Conservation (phyloP, 2,888 invertebrate genomes). For the Latheticus oryzae region DNA sequence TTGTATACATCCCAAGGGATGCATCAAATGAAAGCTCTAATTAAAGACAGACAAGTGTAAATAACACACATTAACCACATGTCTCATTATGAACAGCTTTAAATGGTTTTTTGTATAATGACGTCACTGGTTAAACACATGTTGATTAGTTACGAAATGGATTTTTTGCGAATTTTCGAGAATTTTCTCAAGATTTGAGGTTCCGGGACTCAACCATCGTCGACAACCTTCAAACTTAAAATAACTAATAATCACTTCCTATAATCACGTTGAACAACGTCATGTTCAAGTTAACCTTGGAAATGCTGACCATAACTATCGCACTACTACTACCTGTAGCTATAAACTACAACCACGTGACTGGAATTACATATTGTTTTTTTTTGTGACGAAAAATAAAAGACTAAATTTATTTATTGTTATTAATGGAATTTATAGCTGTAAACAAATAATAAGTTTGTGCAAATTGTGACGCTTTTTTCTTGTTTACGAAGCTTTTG, state of each 20-base stretch:
- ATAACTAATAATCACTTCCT: slow-evolving; percentile 56
- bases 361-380: too few relatives aligned
- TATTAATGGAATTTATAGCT: too few relatives aligned
- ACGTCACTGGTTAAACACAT: slow-evolving; percentile 41
- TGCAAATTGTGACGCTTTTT: too few relatives aligned
- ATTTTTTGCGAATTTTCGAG: slow-evolving; percentile 9
- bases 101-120: slow-evolving; percentile 30
- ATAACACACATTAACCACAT: slow-evolving; percentile 54
- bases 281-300: slow-evolving; percentile 58
- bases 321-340: slow-evolving; percentile 46
- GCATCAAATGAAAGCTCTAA: slow-evolving; percentile 31
- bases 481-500: too few relatives aligned
- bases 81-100: slow-evolving; percentile 47
- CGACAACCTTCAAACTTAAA: slow-evolving; percentile 56
- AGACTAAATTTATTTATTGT: too few relatives aligned
- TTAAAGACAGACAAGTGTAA: slow-evolving; percentile 45
- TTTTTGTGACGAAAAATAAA: too few relatives aligned
- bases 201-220: slow-evolving; percentile 53
- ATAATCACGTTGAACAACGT: slow-evolving; percentile 57
- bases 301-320: slow-evolving; percentile 51
- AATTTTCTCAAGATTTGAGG: slow-evolving; percentile 6
- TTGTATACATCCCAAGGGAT: slow-evolving; percentile 22
- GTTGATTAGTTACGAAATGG: slow-evolving; percentile 34
- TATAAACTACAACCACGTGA: slow-evolving; percentile 47
- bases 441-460: too few relatives aligned